Evolutionary conservation across 1,140 invertebrate species (phyloP), one percentile per base, ranked within the genome.

Genomic region (Micrasema longulum): DNA sequence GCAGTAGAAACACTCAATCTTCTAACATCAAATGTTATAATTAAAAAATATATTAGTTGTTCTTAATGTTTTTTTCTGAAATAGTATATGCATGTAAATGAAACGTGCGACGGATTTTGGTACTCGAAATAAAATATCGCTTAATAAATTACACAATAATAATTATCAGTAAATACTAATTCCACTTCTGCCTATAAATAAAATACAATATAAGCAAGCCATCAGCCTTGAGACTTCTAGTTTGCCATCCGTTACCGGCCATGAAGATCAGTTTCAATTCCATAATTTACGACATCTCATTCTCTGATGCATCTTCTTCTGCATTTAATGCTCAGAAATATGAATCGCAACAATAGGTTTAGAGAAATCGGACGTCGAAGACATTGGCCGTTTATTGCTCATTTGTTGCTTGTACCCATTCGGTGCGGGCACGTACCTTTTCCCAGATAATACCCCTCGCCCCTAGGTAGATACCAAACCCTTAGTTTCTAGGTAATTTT

Each of bases 401-500:
- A 20, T 38, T 67, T 67, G 47, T 63, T 63, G 20, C 16, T 41
- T 0, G 41, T 45, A n/a, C 45, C 38, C 57, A 63, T 63, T 63
- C 36, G 57, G n/a, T n/a, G n/a, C n/a, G n/a, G 38, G 12, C 57
- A 63, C 57, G 57, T 63, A 36, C 57, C 38, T 43, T 63, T 45
- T n/a, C 5, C 36, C 7, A 18, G 11, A 63, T n/a, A 4, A n/a
- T n/a, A 22, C 18, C 36, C 18, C 41, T n/a, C 36, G 57, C 41
- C 57, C 57, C 57, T 63, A 22, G 57, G 57, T 43, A 57, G 36
- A 57, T 16, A 38, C 10, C 57, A 11, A 52, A 52, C 47, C 64
- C 64, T 53, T 67, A 52, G 64, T 67, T 65, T 67, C 64, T 67
- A 52, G 35, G 64, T 67, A 67, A 52, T 67, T 48, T 48, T 31